Conservation (phyloP, 2,113 vertebrate genomes). For the Crotalus tigris region DNA sequence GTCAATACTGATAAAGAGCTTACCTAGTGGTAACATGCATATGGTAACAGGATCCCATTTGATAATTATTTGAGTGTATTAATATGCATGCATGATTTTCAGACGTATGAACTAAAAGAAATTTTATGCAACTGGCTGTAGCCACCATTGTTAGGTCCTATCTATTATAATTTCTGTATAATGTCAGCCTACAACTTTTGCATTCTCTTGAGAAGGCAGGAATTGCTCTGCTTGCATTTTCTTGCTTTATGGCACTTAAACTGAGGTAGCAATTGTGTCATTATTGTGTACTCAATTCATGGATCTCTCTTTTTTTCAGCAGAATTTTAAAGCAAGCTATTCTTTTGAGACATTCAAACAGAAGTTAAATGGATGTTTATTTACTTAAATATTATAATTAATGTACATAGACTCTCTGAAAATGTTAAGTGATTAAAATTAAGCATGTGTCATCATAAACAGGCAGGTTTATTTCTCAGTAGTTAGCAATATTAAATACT, state of each 20-base stretch:
- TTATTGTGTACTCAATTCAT: neutral
- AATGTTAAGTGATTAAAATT: neutral
- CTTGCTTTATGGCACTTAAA: neutral
- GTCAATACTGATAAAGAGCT: neutral
- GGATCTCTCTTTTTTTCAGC: neutral
- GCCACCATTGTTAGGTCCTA: neutral
- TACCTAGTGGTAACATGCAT: neutral
- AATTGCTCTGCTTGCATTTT: neutral
- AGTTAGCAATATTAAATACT: neutral
- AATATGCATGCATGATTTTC: neutral
- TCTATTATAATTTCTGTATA: neutral
- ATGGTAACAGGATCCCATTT: neutral
- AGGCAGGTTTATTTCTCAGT: neutral
- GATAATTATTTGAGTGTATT: neutral
- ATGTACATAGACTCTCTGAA: neutral
- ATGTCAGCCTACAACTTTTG: neutral
- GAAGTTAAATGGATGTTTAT: neutral
- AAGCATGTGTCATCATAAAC: neutral
- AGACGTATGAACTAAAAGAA: neutral
- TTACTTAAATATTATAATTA: conserved; percentile 1
- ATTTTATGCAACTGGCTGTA: neutral
- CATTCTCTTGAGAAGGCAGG: neutral
- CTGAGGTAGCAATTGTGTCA: neutral
- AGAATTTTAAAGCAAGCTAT: neutral
- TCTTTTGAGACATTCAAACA: neutral